phyloP scores from a whole-genome alignment of 2,113 vertebrate species.

The Pachycephala philippinensis region DNA sequence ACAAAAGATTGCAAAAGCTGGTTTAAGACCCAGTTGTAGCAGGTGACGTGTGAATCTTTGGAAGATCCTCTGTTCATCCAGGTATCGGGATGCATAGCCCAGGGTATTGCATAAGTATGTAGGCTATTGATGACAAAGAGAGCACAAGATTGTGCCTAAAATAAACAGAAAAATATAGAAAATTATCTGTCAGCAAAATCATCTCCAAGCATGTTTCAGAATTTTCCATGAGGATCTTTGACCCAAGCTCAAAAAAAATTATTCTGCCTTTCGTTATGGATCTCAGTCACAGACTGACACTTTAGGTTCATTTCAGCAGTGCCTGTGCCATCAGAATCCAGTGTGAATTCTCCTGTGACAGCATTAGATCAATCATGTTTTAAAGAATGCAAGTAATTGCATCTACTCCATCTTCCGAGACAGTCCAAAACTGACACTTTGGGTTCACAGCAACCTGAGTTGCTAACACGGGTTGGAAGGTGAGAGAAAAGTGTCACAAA shows the following conservation, averaged over 20 bases:
- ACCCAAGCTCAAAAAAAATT: not conserved
- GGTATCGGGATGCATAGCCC: not conserved
- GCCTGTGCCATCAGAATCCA: not conserved
- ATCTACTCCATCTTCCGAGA: not conserved
- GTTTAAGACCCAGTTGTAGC: not conserved
- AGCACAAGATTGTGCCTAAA: not conserved
- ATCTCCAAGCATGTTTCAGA: not conserved
- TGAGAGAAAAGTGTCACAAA: not conserved
- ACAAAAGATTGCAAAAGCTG: not conserved
- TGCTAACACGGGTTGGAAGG: not conserved
- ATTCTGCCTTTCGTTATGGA: not conserved
- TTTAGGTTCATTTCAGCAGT: slow-evolving; percentile 17
- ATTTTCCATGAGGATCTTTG: slow-evolving; percentile 47
- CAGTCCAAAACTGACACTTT: slow-evolving; percentile 2
- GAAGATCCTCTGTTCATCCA: not conserved
- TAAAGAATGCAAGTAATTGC: slow-evolving; percentile 28
- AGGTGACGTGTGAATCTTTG: not conserved
- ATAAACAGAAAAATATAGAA: slow-evolving; percentile 32
- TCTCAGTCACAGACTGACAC: slow-evolving; percentile 20
- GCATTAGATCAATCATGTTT: slow-evolving; percentile 38
- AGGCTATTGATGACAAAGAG: not conserved
- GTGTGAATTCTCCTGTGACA: slow-evolving; percentile 10
- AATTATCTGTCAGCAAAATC: slow-evolving; percentile 15
- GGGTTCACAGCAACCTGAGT: not conserved
- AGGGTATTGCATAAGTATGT: not conserved